Evolutionary conservation across 2,888 invertebrate species (phyloP), one percentile per base, ranked within the genome.

Genomic region (Netelia melanura): DNA sequence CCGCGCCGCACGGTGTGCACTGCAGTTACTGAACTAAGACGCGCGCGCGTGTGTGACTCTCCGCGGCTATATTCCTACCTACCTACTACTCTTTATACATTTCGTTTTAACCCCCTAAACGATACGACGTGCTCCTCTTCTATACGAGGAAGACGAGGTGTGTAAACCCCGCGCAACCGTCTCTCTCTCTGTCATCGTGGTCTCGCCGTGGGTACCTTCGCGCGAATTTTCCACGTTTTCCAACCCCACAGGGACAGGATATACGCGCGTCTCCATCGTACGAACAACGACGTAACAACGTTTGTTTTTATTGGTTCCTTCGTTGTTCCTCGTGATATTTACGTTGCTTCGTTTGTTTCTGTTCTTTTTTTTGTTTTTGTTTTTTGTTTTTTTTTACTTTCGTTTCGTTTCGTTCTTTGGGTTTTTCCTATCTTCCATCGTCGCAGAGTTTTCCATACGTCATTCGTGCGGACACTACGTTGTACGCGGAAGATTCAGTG

Each of bases 1-100:
- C 92, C 92, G 92, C 93, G 93, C 93, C 93, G 93, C 93, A 92
- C 93, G 92, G 93, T 93, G 93, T 93, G 92, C 93, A 93, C 93
- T 92, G 91, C 93, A 91, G 92, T 92, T 93, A 92, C 90, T 91
- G 91, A 88, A 43, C 44, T 54, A 88, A 89, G 89, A 92, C 90
- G 89, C 91, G 92, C 92, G 93, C 91, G 93, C 91, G 92, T 89
- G 92, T 92, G 92, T 91, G 90, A 89, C 38, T 65, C 17, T 43
- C n/a, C 43, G 65, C 64, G 64, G 21, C 64, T 30, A 38, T 11
- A 64, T 58, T 8, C 25, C 65, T 5, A 65, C 43, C 38, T 17
- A 65, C 64, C 38, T 65, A n/a, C 10, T n/a, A n/a, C 64, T n/a
- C 65, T 44, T 8, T 44, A 67, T 81, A 81, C 78, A 67, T 77